phyloP scores from a whole-genome alignment of 2,888 invertebrate species.

The Griposia aprilina region DNA sequence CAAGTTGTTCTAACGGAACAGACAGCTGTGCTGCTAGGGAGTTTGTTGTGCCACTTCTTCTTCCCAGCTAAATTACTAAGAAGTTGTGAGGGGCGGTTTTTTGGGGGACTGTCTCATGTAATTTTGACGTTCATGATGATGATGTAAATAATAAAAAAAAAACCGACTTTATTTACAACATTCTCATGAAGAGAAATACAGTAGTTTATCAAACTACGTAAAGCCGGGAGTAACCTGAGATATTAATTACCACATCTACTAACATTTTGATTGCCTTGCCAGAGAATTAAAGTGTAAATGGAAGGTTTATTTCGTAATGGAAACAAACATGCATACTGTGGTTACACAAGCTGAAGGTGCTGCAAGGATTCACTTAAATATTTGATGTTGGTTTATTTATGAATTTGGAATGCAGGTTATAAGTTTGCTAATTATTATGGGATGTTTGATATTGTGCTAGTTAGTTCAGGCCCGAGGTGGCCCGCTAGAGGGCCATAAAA shows the following conservation, averaged over 20 bases:
- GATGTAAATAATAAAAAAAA: too few species aligned
- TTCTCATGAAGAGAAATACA: slow-evolving; percentile 11
- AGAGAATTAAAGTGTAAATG: slow-evolving; percentile 47
- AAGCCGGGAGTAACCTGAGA: slow-evolving; percentile 26
- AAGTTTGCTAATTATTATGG: slow-evolving; percentile 16
- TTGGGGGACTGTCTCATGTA: too few species aligned
- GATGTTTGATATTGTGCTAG: slow-evolving; percentile 1
- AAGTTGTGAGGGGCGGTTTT: too few species aligned
- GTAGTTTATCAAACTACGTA: slow-evolving; percentile 25
- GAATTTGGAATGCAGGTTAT: slow-evolving; percentile 22
- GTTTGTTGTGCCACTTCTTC: too few species aligned
- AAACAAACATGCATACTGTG: slow-evolving; percentile 42
- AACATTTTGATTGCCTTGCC: slow-evolving; percentile 47
- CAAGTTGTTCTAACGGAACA: too few species aligned
- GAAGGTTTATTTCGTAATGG: slow-evolving; percentile 43
- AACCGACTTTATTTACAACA: too few species aligned
- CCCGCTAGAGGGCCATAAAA: too few species aligned
- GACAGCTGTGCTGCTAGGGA: too few species aligned
- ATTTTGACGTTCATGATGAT: too few species aligned
- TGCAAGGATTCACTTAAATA: slow-evolving; percentile 35
- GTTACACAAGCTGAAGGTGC: slow-evolving; percentile 61
- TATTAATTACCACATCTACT: slow-evolving; percentile 42
- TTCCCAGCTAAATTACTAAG: too few species aligned
- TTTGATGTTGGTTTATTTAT: slow-evolving; percentile 53
- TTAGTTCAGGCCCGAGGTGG: not conserved